Base-by-base conservation (phyloP, 2,888 invertebrate genomes). In the Poecilus cupreus region DNA sequence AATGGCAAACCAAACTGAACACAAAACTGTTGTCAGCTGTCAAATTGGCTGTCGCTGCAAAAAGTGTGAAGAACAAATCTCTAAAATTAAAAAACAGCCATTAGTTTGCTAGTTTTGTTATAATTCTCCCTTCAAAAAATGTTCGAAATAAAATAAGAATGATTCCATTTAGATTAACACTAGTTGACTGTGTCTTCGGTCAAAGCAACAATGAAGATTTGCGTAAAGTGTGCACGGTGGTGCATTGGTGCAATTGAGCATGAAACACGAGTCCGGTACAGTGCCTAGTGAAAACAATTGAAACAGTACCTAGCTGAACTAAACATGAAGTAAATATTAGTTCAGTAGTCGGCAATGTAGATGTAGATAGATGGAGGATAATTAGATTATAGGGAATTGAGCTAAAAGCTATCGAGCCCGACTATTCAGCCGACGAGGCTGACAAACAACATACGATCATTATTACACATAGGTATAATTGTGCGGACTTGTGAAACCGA, bases 401-500 rank as follows among this genome's bases (percentile, higher is more conserved):
- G 64, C 64, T 68, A 37, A 37, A 68, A 37, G 37, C 64, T 68
- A 68, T 68, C 37, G 37, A 60, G 24, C 57, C 57, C 11, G 10
- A 10, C 51, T 10, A 51, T 51, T 51, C 51, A 51, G 32, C 22
- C 64, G 64, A 10, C 64, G 6, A 68, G 13, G 8, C 37, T 37
- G 64, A 68, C 64, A 74, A 74, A 49, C 74, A 74, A 74, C 74
- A 46, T 37, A 68, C 64, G 37, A 18, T 68, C 64, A 68, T 68
- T 68, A 68, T 68, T 68, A 37, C 64, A 68, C 64, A 18, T 32
- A n/a, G 32, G 64, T 60, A 77, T 77, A 60, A 60, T 37, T 60
- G 60, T 54, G 77, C 78, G 57, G 54, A 80, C 70, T 80, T 80
- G 80, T 72, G 70, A 72, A 54, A 72, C 81, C 37, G 46, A 24